Percentiles rank a stretch among this genome's conserved stretches.
Conservation (phyloP, 2,797 vertebrate species). For the Paramormyrops hopkinsi region DNA sequence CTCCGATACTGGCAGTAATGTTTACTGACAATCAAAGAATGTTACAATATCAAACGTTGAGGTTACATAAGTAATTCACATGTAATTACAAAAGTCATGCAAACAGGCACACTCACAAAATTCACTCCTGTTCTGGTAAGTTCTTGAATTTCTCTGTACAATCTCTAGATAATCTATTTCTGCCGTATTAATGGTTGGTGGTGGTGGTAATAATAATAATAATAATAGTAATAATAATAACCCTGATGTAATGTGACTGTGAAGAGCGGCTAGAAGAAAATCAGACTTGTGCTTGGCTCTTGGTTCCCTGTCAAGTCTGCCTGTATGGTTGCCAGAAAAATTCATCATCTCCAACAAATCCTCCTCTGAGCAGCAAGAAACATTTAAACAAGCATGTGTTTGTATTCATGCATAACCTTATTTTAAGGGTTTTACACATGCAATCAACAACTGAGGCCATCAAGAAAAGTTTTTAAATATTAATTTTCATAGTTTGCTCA, state of each 20-base stretch:
- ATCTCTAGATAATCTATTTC: constrained; percentile 38
- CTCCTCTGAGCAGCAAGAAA: neutral
- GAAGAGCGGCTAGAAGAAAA: neutral
- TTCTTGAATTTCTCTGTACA: neutral
- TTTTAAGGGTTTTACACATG: neutral
- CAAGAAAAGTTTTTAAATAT: neutral
- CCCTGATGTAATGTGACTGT: neutral
- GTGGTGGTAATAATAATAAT: neutral
- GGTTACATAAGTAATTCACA: neutral
- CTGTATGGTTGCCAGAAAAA: neutral
- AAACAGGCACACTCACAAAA: neutral
- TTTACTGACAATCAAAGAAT: neutral
- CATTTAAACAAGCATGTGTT: neutral
- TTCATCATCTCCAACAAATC: constrained; percentile 3
- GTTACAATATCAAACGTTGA: neutral
- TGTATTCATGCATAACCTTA: neutral
- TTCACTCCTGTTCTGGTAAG: neutral
- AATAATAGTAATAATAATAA: neutral
- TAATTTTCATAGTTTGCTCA: neutral
- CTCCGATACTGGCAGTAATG: neutral
- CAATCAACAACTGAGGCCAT: neutral
- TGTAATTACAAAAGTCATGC: neutral
- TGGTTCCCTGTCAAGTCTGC: neutral
- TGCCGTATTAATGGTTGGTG: neutral
- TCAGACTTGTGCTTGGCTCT: neutral